Conservation (phyloP, 2,113 vertebrate species). For the Triplophysa rosa region DNA sequence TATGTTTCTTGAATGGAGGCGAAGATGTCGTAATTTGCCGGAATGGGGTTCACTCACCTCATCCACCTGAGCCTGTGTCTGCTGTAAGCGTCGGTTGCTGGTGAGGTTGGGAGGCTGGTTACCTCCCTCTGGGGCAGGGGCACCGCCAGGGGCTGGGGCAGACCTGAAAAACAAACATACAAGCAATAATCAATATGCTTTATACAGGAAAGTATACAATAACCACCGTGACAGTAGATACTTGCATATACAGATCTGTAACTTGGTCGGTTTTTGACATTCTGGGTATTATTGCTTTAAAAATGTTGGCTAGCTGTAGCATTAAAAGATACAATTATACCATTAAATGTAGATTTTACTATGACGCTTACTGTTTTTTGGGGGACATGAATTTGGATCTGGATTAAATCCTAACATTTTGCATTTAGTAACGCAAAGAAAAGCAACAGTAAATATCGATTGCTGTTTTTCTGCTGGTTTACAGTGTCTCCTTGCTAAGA, state of each 20-base stretch:
- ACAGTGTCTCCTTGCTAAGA: background rate
- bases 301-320: too few relatives aligned
- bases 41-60: slow-evolving; percentile 74
- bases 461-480: background rate
- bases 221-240: background rate
- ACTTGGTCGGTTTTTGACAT: background rate
- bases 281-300: background rate
- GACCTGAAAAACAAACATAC: slow-evolving; percentile 74
- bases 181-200: background rate
- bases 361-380: too few relatives aligned
- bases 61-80: slow-evolving; percentile 89
- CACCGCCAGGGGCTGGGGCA: slow-evolving; percentile 77
- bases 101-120: slow-evolving; percentile 77
- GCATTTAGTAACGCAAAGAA: too few relatives aligned
- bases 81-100: slow-evolving; percentile 88
- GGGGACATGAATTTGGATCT: too few relatives aligned
- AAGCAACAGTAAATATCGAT: too few relatives aligned
- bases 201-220: background rate
- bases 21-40: background rate
- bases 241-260: background rate
- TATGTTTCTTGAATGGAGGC: background rate
- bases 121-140: slow-evolving; percentile 74
- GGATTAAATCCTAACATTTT: too few relatives aligned
- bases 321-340: background rate
- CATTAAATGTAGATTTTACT: too few relatives aligned